These are phyloP conservation scores for Danionella cerebrum DNA, from an alignment of 2,113 vertebrate species.

Conservation along the genomic window DNA sequence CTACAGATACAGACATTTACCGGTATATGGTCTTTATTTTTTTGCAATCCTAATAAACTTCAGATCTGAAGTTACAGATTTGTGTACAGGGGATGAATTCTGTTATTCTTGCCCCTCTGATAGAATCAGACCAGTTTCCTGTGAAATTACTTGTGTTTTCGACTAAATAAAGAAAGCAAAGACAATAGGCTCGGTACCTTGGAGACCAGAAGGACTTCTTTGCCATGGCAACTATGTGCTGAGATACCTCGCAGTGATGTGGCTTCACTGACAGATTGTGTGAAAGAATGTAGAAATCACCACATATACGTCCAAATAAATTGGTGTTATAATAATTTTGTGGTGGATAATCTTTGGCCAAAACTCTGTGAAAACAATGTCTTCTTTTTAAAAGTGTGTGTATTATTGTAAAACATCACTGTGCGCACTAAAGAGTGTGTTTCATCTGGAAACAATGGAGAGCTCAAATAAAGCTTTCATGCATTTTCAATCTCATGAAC, in stretches of 20 bases:
- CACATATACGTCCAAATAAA: neutral
- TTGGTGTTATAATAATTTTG: neutral
- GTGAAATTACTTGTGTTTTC: constrained; percentile 69
- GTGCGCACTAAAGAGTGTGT: neutral
- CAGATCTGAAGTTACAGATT: no score
- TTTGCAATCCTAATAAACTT: no score
- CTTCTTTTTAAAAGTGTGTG: no score
- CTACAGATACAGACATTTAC: no score
- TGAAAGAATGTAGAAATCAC: constrained; percentile 65
- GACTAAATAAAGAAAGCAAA: constrained; percentile 74
- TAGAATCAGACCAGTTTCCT: constrained; percentile 43
- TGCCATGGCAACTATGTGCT: constrained; percentile 72
- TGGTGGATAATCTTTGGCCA: neutral
- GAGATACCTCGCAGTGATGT: constrained; percentile 65
- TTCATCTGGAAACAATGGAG: neutral
- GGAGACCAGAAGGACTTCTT: constrained; percentile 74
- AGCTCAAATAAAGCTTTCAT: neutral
- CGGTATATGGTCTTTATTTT: no score
- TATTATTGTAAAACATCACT: neutral
- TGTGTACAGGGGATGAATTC: neutral
- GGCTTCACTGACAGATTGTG: constrained; percentile 64
- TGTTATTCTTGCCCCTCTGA: neutral
- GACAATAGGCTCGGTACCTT: constrained; percentile 74
- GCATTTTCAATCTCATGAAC: neutral
- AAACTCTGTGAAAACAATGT: no score